These are phyloP conservation scores for Sinocyclocheilus rhinocerous DNA, from an alignment of 2,113 vertebrate genomes.

Conservation along the genomic window DNA sequence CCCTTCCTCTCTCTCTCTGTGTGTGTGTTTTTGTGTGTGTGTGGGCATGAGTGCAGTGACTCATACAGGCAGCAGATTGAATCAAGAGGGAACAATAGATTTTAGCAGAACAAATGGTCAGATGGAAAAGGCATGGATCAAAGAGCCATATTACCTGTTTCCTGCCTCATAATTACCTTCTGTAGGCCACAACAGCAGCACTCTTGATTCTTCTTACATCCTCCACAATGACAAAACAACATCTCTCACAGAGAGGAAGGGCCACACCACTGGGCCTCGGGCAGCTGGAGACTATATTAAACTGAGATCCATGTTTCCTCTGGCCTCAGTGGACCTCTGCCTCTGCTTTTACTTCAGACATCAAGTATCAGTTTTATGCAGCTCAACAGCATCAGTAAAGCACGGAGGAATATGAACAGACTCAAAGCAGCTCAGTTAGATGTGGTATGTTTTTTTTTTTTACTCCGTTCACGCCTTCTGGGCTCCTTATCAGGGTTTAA, in stretches of 20 bases:
- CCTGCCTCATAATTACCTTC: constrained; percentile 10
- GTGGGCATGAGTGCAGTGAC: constrained; percentile 19
- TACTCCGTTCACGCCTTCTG: neutral
- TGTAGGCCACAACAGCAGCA: neutral
- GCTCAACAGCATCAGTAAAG: neutral
- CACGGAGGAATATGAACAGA: constrained; percentile 14
- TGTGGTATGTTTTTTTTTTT: constrained; percentile 6
- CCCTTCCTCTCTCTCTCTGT: neutral
- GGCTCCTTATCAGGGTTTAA: constrained; percentile 4
- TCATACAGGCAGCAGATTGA: constrained; percentile 26
- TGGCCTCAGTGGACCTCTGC: constrained; percentile 31
- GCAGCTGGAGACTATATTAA: constrained; percentile 35
- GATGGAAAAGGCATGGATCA: constrained; percentile 20
- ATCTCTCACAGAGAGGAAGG: neutral
- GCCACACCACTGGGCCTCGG: neutral
- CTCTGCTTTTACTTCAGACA: constrained; percentile 36
- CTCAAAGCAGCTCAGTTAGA: neutral
- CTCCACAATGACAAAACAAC: constrained; percentile 27
- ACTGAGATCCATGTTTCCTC: constrained; percentile 35
- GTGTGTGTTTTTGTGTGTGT: neutral
- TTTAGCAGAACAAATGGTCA: constrained; percentile 24
- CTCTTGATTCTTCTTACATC: constrained; percentile 1
- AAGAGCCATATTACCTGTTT: constrained; percentile 4
- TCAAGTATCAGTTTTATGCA: constrained; percentile 15
- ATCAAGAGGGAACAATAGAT: constrained; percentile 36